Evolutionary conservation across 2,113 vertebrate genomes (phyloP).

Genomic region (Callorhinus ursinus): DNA sequence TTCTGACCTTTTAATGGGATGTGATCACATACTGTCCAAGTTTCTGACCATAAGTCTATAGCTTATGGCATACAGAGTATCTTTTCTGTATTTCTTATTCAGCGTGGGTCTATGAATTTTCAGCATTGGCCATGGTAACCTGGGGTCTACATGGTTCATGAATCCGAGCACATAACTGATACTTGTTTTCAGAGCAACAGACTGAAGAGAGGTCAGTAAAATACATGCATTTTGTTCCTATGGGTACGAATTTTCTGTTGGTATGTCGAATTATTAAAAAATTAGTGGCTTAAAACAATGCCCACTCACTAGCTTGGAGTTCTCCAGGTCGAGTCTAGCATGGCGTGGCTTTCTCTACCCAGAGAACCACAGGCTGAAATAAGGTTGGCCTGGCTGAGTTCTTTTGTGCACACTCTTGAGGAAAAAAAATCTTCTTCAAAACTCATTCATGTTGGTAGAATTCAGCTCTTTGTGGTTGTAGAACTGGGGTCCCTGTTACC

Average conservation of each 20-base stretch:
- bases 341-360: neutral
- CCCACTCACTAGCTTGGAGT: neutral
- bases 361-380: neutral
- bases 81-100: neutral
- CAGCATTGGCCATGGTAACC: neutral
- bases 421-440: neutral
- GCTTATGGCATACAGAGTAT: neutral
- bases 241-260: neutral
- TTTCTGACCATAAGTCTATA: neutral
- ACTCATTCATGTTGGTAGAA: neutral
- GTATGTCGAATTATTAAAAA: neutral
- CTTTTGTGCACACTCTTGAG: neutral
- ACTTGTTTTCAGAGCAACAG: neutral
- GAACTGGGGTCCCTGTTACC: neutral
- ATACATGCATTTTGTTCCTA: neutral
- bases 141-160: neutral
- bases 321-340: fast-evolving
- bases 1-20: no score
- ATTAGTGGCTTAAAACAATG: neutral
- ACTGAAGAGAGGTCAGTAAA: neutral
- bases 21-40: no score
- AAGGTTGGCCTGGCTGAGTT: neutral
- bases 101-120: neutral
- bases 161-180: neutral
- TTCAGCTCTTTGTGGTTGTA: neutral